Base-by-base conservation (phyloP, 35 echinoderm and acorn worm genomes). In the Patiria miniata region DNA sequence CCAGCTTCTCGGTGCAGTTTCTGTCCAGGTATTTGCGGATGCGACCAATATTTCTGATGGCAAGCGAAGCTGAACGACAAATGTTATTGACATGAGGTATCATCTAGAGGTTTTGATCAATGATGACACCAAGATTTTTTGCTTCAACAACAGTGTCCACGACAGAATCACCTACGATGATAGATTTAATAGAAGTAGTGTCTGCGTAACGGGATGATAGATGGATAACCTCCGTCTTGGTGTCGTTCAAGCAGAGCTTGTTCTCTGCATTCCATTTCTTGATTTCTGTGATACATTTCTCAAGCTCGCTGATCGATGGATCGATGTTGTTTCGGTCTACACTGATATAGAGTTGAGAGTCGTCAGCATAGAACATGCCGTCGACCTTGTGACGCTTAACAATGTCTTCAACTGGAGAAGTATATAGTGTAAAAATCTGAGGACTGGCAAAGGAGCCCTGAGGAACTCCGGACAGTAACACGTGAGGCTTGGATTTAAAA, bases 21-120 rank as follows among this genome's bases (percentile, higher is more conserved):
- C 68, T 77, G 68, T 86, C 84, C 1, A 86, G 65, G 22, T 61
- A 77, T 55, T 85, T 85, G 28, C 83, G 83, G 7, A 68, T 61
- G 15, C 36, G 52, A 53, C 83, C 83, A 39, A 85, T 85, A 83
- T 51, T 83, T 52, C 81, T 14, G 36, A 61, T 85, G 18, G 14
- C 28, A 15, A 12, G 83, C 21, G 57, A 59, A 39, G 83, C 54
- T 16, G 52, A 59, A 38, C 83, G 40, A 57, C 83, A 85, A 38
- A 61, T 68, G 52, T 54, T 54, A 54, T 54, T 54, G 52, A 54
- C 18, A 18, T 54, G 52, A 54, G 52, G 8, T 9, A 18, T 54
- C 52, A 54, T 54, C 18, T 18, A 9, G 52, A 54, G 52, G 52
- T 54, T 54, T 7, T 54, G 7, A 18, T 54, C 52, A 18, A 54